Base-by-base conservation (phyloP, 2,113 vertebrate species). In the Sclerurus mexicanus region DNA sequence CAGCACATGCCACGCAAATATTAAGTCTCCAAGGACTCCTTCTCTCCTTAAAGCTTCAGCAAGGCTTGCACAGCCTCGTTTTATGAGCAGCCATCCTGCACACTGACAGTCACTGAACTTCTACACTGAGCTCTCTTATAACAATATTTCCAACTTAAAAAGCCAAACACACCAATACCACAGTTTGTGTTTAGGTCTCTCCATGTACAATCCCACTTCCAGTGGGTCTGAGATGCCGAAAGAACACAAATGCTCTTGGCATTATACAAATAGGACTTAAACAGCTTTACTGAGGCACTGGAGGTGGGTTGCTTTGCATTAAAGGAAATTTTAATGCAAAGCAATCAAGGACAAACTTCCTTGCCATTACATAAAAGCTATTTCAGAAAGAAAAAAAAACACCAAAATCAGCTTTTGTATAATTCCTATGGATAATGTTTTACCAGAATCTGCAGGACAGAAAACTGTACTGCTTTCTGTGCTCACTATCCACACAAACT, bases 1-100 rank as follows among this genome's bases (percentile, higher is more conserved):
- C 19, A 25, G 42, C 33, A 30, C 5, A 4, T 8, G 46, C 9
- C 8, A 24, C 2, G 0, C 16, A 23, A 13, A 17, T 15, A 39
- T 6, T 30, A 42, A 13, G 6, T 74, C 23, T 75, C 35, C 60
- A n/a, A 47, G 40, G 67, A n/a, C 21, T 55, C 60, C 15, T 20
- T 39, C 17, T 14, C 31, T 59, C 14, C 27, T 80, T 33, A 35
- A 2, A 64, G 39, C 59, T 53, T 53, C 74, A 53, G 42, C 4
- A 1, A 40, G 58, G 39, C 60, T 90, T 33, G 5, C 35, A 40
- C 50, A 80, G 73, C n/a, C 64, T 73, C 42, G 18, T 37, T 59
- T 49, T 20, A 27, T 17, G 39, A 76, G 10, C 20, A 40, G 60
- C 59, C 1, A 2, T 13, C 14, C 69, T 88, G 59, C 52, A 63